A percentile compares a stretch with the other conserved stretches of the same genome.
Conservation (phyloP, 2,888 invertebrate genomes). For the Acleris emargana region DNA sequence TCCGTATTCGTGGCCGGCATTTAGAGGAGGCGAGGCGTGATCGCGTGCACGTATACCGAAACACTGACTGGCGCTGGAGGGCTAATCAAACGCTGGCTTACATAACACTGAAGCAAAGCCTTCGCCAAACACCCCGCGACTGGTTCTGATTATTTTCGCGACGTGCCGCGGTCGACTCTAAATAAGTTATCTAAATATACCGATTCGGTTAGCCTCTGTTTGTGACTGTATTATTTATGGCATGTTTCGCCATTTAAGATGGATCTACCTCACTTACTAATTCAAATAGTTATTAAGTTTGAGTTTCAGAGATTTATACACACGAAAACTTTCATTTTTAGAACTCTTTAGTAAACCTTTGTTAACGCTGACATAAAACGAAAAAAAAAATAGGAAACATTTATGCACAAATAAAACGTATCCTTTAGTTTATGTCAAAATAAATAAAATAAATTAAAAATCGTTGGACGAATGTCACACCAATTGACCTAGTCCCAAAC, state of each 20-base stretch:
- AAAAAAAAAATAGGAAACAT: background rate
- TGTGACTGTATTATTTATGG: slow-evolving; percentile 12
- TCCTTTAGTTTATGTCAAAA: background rate
- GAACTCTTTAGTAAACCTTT: background rate
- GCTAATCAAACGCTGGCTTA: slow-evolving; percentile 31
- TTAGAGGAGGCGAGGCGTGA: slow-evolving; percentile 42
- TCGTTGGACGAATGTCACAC: no score
- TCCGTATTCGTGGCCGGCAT: slow-evolving; percentile 24
- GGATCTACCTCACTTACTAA: slow-evolving; percentile 2
- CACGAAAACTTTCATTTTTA: no score
- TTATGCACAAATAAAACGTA: background rate
- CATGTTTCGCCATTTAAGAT: slow-evolving; percentile 12
- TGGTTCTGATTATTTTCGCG: slow-evolving; percentile 43
- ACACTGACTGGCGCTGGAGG: slow-evolving; percentile 48
- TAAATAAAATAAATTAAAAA: no score
- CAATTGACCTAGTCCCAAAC: no score
- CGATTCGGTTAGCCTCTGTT: slow-evolving; percentile 33
- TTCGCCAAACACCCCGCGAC: slow-evolving; percentile 50
- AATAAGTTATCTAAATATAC: slow-evolving; percentile 43
- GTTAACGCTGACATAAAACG: background rate
- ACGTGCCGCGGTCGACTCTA: slow-evolving; percentile 41
- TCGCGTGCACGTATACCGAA: slow-evolving; percentile 47
- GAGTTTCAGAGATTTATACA: background rate
- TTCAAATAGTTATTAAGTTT: background rate
- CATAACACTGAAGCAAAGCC: slow-evolving; percentile 48